Percentiles rank a stretch among this genome's conserved stretches.
phyloP scores from a whole-genome alignment of 2,888 invertebrate genomes.

The Cheilosia urbana region DNA sequence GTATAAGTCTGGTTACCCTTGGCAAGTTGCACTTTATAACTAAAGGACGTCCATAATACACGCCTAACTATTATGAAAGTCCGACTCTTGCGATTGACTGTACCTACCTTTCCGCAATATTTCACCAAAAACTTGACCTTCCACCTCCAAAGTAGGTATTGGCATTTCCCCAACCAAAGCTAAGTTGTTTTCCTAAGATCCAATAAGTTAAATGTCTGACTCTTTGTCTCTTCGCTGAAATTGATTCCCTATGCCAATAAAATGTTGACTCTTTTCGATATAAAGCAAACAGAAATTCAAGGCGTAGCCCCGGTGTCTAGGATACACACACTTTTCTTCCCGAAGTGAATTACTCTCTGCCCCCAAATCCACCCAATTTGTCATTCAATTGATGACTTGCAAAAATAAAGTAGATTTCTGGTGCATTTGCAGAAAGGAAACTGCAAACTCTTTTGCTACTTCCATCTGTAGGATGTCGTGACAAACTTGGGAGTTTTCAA shows the following conservation, averaged over 20 bases:
- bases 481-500: conserved; percentile 20
- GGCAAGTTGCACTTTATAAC: no score
- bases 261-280: background rate
- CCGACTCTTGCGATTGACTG: no score
- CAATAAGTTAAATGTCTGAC: no score
- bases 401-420: conserved; percentile 25
- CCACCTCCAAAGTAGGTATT: no score
- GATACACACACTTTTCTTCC: background rate
- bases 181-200: no score
- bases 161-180: no score
- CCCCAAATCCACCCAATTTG: background rate
- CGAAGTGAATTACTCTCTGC: background rate
- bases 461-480: background rate
- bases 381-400: conserved; percentile 28
- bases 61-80: no score
- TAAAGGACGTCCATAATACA: no score
- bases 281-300: background rate
- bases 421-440: conserved; percentile 16
- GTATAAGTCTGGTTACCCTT: no score
- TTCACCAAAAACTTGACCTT: no score
- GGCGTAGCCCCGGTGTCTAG: conserved; percentile 1
- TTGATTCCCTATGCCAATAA: background rate
- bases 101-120: no score
- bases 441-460: background rate
- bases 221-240: no score